Percentiles rank a stretch among this genome's conserved stretches.
Conservation (phyloP, 1,140 invertebrate genomes). For the Schlechtendalia chinensis region DNA sequence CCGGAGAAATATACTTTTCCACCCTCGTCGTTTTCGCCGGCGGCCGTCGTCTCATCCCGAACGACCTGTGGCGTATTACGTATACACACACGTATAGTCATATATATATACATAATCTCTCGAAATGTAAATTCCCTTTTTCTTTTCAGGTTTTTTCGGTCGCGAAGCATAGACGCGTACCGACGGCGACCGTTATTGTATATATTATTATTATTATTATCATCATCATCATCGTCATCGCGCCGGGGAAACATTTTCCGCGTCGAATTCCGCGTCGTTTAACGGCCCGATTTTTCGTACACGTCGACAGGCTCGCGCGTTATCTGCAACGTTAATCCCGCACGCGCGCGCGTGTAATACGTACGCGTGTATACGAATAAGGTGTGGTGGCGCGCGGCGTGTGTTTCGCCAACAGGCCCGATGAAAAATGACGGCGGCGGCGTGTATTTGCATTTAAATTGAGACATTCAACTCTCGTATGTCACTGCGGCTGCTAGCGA, state of each 20-base stretch:
- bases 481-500: too few relatives aligned
- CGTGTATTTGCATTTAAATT: slow-evolving; percentile 50
- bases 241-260: not conserved
- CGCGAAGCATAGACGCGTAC: not conserved
- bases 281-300: slow-evolving; percentile 9
- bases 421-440: slow-evolving; percentile 29
- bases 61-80: not conserved
- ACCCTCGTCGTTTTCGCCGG: slow-evolving; percentile 30
- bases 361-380: not conserved
- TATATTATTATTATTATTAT: too few relatives aligned
- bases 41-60: not conserved
- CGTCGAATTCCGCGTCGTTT: slow-evolving; percentile 29
- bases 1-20: slow-evolving; percentile 46
- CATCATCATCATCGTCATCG: too few relatives aligned
- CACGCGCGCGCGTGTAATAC: not conserved
- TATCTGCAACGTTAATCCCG: slow-evolving; percentile 37
- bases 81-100: too few relatives aligned
- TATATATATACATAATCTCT: slow-evolving; percentile 22
- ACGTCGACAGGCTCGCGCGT: slow-evolving; percentile 42
- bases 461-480: slow-evolving; percentile 46
- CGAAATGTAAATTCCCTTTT: not conserved
- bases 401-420: not conserved
- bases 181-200: not conserved
- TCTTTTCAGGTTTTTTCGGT: too few relatives aligned
- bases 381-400: not conserved